Percentiles rank a stretch among this genome's conserved stretches.
Evolutionary conservation across 2,888 invertebrate genomes (phyloP).

Genomic region (Hyalella azteca): DNA sequence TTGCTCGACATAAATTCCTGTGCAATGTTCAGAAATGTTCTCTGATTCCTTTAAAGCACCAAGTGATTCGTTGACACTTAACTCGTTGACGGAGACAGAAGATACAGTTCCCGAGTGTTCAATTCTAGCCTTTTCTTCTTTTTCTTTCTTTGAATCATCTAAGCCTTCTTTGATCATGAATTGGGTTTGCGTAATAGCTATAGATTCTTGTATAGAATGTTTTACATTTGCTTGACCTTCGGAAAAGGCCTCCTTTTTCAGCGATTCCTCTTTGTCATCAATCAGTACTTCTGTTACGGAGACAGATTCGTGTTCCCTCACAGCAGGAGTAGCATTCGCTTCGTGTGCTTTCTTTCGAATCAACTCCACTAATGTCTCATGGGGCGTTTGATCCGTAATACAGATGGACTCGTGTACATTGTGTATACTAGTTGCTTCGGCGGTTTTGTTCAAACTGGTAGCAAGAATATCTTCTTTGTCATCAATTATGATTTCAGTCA

Average conservation of each 20-base stretch:
- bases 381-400: slow-evolving; percentile 9
- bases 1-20: background rate
- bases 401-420: slow-evolving; percentile 1
- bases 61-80: background rate
- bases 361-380: slow-evolving; percentile 43
- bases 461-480: slow-evolving; percentile 13
- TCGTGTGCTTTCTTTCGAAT: slow-evolving; percentile 46
- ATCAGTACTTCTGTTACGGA: slow-evolving; percentile 65
- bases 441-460: background rate
- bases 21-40: background rate
- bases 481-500: slow-evolving; percentile 58
- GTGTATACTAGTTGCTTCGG: slow-evolving; percentile 24
- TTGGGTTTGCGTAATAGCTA: background rate
- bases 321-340: slow-evolving; percentile 59
- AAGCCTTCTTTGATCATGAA: background rate
- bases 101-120: slow-evolving; percentile 1
- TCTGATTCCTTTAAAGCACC: background rate
- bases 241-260: slow-evolving; percentile 60
- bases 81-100: background rate
- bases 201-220: background rate
- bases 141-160: slow-evolving; percentile 16
- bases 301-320: slow-evolving; percentile 56
- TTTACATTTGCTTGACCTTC: background rate
- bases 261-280: slow-evolving; percentile 67
- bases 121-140: background rate